Evolutionary conservation across 2,797 vertebrate genomes (phyloP).

Genomic region (Fistularia commersonii): DNA sequence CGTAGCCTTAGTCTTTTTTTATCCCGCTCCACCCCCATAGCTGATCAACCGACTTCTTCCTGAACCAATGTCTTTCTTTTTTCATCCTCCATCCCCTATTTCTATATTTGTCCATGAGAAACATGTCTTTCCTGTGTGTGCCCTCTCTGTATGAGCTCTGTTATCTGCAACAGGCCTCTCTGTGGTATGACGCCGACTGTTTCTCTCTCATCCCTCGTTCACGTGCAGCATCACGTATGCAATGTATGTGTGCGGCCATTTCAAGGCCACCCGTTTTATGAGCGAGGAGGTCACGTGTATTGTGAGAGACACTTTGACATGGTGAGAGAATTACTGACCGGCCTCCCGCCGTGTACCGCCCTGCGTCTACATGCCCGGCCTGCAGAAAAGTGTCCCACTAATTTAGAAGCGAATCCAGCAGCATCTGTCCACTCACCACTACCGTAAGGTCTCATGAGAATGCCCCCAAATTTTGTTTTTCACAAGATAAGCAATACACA

Average conservation of each 20-base stretch:
- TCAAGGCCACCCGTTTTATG: conserved; percentile 72
- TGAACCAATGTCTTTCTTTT: too few species aligned
- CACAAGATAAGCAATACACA: too few species aligned
- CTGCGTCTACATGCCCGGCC: conserved; percentile 20
- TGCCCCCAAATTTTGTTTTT: too few species aligned
- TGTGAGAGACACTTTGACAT: conserved; percentile 77
- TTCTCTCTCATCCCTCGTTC: conserved; percentile 12
- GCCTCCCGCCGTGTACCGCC: conserved; percentile 28
- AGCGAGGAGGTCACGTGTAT: conserved; percentile 70
- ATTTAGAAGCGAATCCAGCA: background rate
- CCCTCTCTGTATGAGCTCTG: background rate
- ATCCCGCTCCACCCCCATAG: too few species aligned
- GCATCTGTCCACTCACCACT: background rate
- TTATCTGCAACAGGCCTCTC: background rate
- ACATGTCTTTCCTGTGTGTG: background rate
- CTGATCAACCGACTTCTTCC: too few species aligned
- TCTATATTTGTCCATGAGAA: background rate
- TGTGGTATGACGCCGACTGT: background rate
- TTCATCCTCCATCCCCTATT: background rate
- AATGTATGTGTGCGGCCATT: conserved; percentile 72
- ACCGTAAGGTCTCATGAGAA: background rate
- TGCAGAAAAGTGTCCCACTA: conserved; percentile 18
- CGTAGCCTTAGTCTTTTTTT: too few species aligned
- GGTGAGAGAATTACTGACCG: conserved; percentile 54
- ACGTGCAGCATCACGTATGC: conserved; percentile 82